A percentile compares a stretch with the other conserved stretches of the same genome.
phyloP scores from a whole-genome alignment of 1,140 invertebrate species.

The Drosophila repletoides region DNA sequence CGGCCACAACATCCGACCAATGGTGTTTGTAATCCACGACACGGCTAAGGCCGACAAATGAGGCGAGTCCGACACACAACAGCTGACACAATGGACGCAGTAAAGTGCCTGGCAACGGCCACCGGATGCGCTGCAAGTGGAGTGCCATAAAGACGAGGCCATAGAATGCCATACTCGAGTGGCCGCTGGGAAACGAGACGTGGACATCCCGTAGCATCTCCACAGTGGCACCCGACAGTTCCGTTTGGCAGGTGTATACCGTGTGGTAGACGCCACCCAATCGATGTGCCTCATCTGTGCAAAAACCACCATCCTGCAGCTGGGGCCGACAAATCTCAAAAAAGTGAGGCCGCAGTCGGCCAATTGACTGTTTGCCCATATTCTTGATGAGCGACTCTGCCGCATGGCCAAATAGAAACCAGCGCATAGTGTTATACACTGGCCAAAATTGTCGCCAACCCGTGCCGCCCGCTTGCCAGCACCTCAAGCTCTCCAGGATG shows the following conservation, averaged over 20 bases:
- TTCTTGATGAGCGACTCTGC: slow-evolving; percentile 91
- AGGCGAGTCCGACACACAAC: slow-evolving; percentile 82
- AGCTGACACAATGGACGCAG: slow-evolving; percentile 52
- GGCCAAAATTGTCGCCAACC: slow-evolving; percentile 83
- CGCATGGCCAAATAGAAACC: slow-evolving; percentile 92
- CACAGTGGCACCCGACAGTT: slow-evolving; percentile 75
- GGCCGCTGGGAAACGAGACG: slow-evolving; percentile 91
- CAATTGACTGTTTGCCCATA: slow-evolving; percentile 94
- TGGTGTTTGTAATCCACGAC: slow-evolving; percentile 99
- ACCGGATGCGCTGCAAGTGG: slow-evolving; percentile 87
- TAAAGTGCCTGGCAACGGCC: slow-evolving; percentile 22
- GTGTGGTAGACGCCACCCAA: slow-evolving; percentile 85
- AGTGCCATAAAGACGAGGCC: slow-evolving; percentile 90
- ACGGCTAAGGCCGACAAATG: slow-evolving; percentile 91
- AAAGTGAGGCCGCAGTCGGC: slow-evolving; percentile 95
- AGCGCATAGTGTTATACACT: slow-evolving; percentile 87
- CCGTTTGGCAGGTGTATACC: slow-evolving; percentile 84
- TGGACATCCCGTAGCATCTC: slow-evolving; percentile 86
- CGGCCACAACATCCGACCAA: slow-evolving; percentile 87
- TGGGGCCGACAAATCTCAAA: slow-evolving; percentile 87
- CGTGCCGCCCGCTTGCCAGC: not conserved
- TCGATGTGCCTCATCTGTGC: slow-evolving; percentile 77
- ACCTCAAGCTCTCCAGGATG: slow-evolving; percentile 23
- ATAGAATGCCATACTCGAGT: slow-evolving; percentile 91
- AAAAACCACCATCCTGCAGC: slow-evolving; percentile 67